Percentiles rank a stretch among this genome's conserved stretches.
phyloP scores from a whole-genome alignment of 2,888 invertebrate genomes.

The Cotesia congregata region DNA sequence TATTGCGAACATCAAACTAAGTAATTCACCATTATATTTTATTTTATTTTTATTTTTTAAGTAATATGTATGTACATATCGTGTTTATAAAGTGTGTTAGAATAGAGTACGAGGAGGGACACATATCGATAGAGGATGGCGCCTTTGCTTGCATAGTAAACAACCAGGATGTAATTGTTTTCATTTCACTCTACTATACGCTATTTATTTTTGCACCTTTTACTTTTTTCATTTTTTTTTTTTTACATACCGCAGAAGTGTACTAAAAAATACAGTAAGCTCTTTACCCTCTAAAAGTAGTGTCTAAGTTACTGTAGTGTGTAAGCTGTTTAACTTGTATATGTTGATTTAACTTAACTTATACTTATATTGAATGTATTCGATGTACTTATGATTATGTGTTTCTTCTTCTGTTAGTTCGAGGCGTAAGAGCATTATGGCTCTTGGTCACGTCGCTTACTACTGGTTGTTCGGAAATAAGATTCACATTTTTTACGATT shows the following conservation, averaged over 20 bases:
- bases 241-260: background rate
- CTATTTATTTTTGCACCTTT: constrained; percentile 22
- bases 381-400: background rate
- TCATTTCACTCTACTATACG: constrained; percentile 28
- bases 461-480: background rate
- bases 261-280: background rate
- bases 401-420: constrained; percentile 42
- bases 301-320: background rate
- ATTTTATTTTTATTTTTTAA: background rate
- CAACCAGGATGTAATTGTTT: constrained; percentile 55
- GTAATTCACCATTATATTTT: background rate
- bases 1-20: background rate
- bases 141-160: constrained; percentile 52
- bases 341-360: constrained; percentile 42
- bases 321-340: background rate
- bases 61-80: background rate
- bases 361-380: constrained; percentile 24
- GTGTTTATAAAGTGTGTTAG: background rate
- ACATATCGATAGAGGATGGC: constrained; percentile 49
- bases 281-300: constrained; percentile 24
- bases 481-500: constrained; percentile 19
- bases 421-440: constrained; percentile 57
- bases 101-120: background rate
- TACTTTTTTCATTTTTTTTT: background rate
- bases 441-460: constrained; percentile 53